phyloP scores from a whole-genome alignment of 2,888 invertebrate genomes.

The Luperina testacea region DNA sequence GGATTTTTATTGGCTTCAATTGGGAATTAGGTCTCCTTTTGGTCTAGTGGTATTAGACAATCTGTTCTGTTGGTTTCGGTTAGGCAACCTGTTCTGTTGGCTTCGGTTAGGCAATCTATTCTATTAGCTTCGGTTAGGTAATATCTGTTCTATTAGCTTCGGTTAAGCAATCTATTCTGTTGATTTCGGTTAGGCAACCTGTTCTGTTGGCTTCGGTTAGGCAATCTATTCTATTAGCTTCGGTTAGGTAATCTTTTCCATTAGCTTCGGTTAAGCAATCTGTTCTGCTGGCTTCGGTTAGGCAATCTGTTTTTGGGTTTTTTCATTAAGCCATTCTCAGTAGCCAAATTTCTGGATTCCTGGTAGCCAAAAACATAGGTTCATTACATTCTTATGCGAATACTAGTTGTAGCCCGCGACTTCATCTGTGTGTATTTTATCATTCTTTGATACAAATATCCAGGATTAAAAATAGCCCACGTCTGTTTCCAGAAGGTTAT shows the following conservation, averaged over 20 bases:
- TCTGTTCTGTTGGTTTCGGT: background rate
- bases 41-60: background rate
- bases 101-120: background rate
- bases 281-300: background rate
- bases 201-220: background rate
- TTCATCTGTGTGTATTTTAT: background rate
- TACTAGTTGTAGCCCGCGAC: background rate
- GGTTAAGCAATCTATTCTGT: background rate
- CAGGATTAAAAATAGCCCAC: too few species aligned
- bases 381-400: background rate
- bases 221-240: background rate
- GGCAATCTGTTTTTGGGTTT: background rate
- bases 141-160: background rate
- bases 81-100: too few species aligned
- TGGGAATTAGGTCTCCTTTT: background rate
- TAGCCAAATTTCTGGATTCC: background rate
- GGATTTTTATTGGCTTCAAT: constrained; percentile 29
- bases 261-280: too few species aligned
- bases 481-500: background rate
- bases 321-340: background rate
- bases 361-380: background rate
- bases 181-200: background rate
- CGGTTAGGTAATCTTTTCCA: background rate
- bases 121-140: background rate
- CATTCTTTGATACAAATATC: too few species aligned